Base-by-base conservation (phyloP, 2,888 invertebrate species). In the Tipula lateralis region DNA sequence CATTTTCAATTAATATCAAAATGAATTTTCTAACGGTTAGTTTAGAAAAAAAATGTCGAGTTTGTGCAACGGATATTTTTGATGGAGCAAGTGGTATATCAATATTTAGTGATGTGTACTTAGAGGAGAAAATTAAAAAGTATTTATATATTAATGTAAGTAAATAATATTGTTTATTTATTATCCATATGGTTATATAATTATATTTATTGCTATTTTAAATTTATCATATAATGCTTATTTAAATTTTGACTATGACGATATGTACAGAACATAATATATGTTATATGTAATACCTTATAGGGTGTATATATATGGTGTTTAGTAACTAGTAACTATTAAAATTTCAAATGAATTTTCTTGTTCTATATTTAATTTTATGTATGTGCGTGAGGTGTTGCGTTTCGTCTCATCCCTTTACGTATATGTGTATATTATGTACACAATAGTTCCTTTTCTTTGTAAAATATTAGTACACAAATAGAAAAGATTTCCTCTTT, bases 1-100 rank as follows among this genome's bases (percentile, higher is more conserved):
- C 66, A 12, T 66, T 66, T 66, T 24, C 2, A 32, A 30, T 16
- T 24, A 83, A 36, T 36, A 34, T 34, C 16, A 83, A 83, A 24
- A 83, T 83, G 83, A 83, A 34, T 83, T 83, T 19, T 82, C n/a
- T 82, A 34, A 12, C 32, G 34, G 34, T 34, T 34, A 83, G 34
- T 36, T 83, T 83, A 32, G 83, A 83, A 34, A 83, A 83, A 83
- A 83, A 83, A 83, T 83, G 83, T 83, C 30, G 83, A 19, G 19
- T 83, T 34, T 83, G 83, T 83, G 83, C 83, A 34, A 34, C 83
- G 19, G 83, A 83, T 83, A 83, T 83, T 83, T 83, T 83, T 83
- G 83, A 83, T 83, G 34, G 19, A 7, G 34, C 83, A 83, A 83
- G 34, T 32, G 83, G 83, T 19, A 83, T 83, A 36, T 83, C 30